A percentile compares a stretch with the other conserved stretches of the same genome.
Conservation (phyloP, 1,140 invertebrate species). For the Sycophaga agraensis region DNA sequence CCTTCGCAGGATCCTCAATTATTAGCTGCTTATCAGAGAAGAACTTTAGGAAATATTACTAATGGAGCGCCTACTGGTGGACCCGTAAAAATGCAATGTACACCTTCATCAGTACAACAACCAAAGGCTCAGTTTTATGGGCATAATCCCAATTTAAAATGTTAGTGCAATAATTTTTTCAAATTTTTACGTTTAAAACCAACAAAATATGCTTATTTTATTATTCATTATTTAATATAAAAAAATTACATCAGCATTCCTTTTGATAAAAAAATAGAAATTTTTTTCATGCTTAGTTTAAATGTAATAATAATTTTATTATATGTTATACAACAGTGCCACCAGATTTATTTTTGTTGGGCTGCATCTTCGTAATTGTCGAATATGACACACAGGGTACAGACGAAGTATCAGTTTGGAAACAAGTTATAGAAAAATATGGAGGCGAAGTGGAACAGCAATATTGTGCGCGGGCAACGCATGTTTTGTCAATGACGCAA, state of each 20-base stretch:
- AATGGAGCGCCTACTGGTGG: constrained; percentile 51
- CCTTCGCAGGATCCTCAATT: constrained; percentile 55
- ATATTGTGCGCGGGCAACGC: constrained; percentile 84
- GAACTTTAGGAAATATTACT: constrained; percentile 57
- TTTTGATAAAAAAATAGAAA: not conserved
- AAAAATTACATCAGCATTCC: too few relatives aligned
- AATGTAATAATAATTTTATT: not conserved
- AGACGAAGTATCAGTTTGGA: constrained; percentile 74
- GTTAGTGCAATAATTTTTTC: constrained; percentile 45
- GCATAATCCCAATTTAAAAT: constrained; percentile 81
- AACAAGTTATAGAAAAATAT: constrained; percentile 78
- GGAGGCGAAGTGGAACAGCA: constrained; percentile 86
- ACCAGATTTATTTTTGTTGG: constrained; percentile 83
- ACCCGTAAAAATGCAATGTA: constrained; percentile 57
- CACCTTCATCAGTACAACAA: constrained; percentile 55
- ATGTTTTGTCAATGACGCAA: constrained; percentile 89
- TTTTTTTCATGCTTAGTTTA: not conserved
- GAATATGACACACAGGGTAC: constrained; percentile 66
- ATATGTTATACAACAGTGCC: constrained; percentile 65
- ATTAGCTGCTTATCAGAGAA: constrained; percentile 53
- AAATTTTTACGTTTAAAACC: not conserved
- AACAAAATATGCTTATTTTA: too few relatives aligned
- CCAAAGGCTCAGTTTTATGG: constrained; percentile 77
- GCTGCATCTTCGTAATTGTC: constrained; percentile 88
- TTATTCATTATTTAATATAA: not conserved